A percentile compares a stretch with the other conserved stretches of the same genome.
phyloP scores from a whole-genome alignment of 2,797 vertebrate genomes.

The Sebastes minor region DNA sequence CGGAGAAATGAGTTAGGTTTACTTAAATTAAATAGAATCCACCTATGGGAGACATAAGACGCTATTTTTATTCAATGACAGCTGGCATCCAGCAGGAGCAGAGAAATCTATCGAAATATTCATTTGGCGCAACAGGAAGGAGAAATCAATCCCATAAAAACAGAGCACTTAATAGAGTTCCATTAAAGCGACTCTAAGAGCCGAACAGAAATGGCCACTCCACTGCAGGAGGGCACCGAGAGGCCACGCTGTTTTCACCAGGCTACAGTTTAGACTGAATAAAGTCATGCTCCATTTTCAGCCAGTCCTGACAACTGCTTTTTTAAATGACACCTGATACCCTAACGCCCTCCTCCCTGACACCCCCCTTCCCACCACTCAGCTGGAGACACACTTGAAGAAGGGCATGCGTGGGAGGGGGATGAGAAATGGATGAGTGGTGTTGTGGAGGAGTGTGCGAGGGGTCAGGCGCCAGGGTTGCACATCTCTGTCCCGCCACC shows the following conservation, averaged over 20 bases:
- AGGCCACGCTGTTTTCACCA: conserved; percentile 64
- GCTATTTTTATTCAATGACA: conserved; percentile 59
- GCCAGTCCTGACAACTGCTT: conserved; percentile 74
- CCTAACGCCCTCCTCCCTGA: conserved; percentile 7
- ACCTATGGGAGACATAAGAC: conserved; percentile 57
- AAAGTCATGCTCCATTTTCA: conserved; percentile 75
- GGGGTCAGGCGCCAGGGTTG: conserved; percentile 60
- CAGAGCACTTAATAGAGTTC: conserved; percentile 72
- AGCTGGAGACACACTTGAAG: conserved; percentile 60
- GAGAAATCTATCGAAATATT: conserved; percentile 73
- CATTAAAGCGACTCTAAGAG: conserved; percentile 68
- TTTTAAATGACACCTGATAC: conserved; percentile 78
- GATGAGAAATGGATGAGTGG: conserved; percentile 44
- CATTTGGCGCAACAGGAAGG: conserved; percentile 63
- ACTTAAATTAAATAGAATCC: conserved; percentile 65
- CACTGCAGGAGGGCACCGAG: conserved; percentile 46
- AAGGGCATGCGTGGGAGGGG: conserved; percentile 45
- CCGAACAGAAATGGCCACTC: conserved; percentile 59
- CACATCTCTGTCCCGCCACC: conserved; percentile 45
- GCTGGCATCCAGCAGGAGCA: conserved; percentile 54
- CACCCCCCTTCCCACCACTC: conserved; percentile 12
- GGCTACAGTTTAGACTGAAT: conserved; percentile 65
- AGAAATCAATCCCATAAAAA: conserved; percentile 75
- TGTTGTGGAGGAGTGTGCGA: conserved; percentile 45
- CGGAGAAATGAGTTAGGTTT: conserved; percentile 41